These are phyloP conservation scores for Brachyptera putata DNA, from an alignment of 2,888 invertebrate species.

Conservation along the genomic window DNA sequence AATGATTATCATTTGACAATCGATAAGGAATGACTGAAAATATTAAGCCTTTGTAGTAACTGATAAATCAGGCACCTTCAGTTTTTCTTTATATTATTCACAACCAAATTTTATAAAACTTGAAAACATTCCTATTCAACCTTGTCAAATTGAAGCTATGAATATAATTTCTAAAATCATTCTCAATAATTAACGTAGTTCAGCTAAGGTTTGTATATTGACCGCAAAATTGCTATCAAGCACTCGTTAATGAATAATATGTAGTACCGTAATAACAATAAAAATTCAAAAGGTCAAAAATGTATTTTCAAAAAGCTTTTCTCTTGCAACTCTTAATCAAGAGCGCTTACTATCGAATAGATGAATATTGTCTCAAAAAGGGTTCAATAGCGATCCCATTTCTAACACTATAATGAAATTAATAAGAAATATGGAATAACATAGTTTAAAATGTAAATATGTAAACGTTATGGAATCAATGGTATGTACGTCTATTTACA, in stretches of 20 bases:
- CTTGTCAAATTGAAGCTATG: not conserved
- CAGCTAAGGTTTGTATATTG: not conserved
- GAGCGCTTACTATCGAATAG: not conserved
- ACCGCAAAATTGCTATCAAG: not conserved
- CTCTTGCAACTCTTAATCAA: not conserved
- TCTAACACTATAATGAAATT: slow-evolving; percentile 25
- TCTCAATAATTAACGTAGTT: not conserved
- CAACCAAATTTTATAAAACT: slow-evolving; percentile 13
- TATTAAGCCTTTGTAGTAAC: no score
- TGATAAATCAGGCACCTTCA: slow-evolving; percentile 17
- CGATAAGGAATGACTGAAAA: no score
- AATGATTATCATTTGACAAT: no score
- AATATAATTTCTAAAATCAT: not conserved
- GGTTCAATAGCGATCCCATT: slow-evolving; percentile 16
- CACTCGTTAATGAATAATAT: no score
- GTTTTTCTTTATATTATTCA: slow-evolving; percentile 12
- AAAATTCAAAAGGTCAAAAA: slow-evolving; percentile 2
- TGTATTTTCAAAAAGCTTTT: slow-evolving; percentile 13
- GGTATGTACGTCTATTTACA: slow-evolving; percentile 13
- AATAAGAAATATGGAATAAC: slow-evolving; percentile 24
- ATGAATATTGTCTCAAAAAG: slow-evolving; percentile 16
- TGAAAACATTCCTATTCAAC: slow-evolving; percentile 3
- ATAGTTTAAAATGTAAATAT: slow-evolving; percentile 25
- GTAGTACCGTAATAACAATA: slow-evolving; percentile 3
- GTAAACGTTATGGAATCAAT: slow-evolving; percentile 25